Evolutionary conservation across 1,140 invertebrate species (phyloP), one percentile per base, ranked within the genome.

Genomic region (Drosophila tsacasi): DNA sequence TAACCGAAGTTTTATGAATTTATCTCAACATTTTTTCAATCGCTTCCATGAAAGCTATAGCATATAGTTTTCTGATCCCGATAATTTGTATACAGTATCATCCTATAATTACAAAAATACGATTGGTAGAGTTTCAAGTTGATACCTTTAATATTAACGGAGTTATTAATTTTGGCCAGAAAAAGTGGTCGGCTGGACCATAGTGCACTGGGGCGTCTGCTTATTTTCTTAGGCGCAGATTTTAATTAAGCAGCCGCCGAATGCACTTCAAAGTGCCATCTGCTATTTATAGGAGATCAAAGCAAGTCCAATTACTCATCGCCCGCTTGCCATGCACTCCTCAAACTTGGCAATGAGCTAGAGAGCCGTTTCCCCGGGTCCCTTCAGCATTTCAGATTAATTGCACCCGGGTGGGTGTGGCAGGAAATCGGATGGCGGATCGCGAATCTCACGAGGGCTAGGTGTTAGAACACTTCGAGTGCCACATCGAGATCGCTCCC

Each of bases 301-400:
- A 90, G 79, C 65, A 74, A 80, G 64, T 68, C 83, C 85, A 90
- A 90, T 90, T 89, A 90, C 85, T 85, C 85, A 85, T 82, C 69
- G 85, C 74, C 75, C 74, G 74, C 71, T 68, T 55, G 79, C 54
- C 64, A 78, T 65, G 76, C 77, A 76, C 83, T 87, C 50, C 83
- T 87, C 37, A 84, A 90, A 84, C 74, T 80, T 81, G 85, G 78
- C 85, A 89, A 89, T 89, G 85, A 85, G 85, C 85, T 90, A 90
- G 78, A 89, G 85, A 89, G 77, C 85, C 85, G 30, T 12, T 49
- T 44, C n/a, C 35, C 50, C 67, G 40, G 25, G 62, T 55, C 35
- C 54, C 62, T 42, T 39, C 37, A 32, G 63, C 83, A 68, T 67
- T 73, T 76, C 78, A 81, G 81, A 90, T 84, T 90, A 90, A 89